phyloP scores from a whole-genome alignment of 2,888 invertebrate species.

The Caprella mutica region DNA sequence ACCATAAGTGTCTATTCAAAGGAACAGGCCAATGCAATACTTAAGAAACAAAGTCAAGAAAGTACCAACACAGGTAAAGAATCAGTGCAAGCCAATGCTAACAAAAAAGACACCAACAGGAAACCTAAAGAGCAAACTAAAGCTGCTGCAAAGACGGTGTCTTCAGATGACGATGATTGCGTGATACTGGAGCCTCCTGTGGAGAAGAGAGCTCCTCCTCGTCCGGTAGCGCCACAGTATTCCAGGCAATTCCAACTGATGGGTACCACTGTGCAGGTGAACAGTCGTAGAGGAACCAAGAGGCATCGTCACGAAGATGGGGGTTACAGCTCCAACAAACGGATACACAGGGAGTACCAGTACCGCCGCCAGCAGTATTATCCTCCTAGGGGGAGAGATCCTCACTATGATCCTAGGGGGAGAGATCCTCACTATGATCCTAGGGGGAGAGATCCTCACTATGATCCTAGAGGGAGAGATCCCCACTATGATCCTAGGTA shows the following conservation, averaged over 20 bases:
- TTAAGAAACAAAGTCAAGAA: conserved; percentile 30
- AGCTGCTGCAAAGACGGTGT: not conserved
- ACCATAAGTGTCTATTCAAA: conserved; percentile 33
- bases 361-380: conserved; percentile 3
- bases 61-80: conserved; percentile 15
- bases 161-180: conserved; percentile 31
- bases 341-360: not conserved
- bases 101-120: not conserved
- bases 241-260: conserved; percentile 33
- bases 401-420: no score
- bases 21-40: conserved; percentile 33
- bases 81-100: not conserved
- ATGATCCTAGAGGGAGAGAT: no score
- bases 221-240: conserved; percentile 5
- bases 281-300: conserved; percentile 31
- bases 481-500: no score
- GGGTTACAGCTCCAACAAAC: not conserved
- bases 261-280: conserved; percentile 34
- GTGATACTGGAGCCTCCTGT: conserved; percentile 33
- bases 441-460: no score
- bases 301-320: conserved; percentile 3
- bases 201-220: conserved; percentile 15
- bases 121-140: not conserved
- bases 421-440: no score
- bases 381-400: no score